A percentile compares a stretch with the other conserved stretches of the same genome.
Evolutionary conservation across 2,888 invertebrate genomes (phyloP).

Genomic region (Aphrophora alni): DNA sequence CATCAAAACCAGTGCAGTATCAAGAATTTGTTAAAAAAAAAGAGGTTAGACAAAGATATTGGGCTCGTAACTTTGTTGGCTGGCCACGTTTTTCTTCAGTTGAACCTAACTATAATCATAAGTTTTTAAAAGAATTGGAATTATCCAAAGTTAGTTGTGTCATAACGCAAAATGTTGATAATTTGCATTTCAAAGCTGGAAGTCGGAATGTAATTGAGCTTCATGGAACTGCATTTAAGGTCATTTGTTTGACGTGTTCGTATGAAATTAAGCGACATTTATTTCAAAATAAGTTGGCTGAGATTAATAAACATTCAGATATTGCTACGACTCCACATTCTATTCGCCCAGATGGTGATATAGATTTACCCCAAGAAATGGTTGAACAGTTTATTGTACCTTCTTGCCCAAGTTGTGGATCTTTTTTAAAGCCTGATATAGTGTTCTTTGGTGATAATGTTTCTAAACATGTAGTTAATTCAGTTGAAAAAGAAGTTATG

Average conservation of each 20-base stretch:
- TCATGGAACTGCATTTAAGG: slow-evolving; percentile 85
- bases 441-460: slow-evolving; percentile 98
- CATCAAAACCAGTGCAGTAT: slow-evolving; percentile 84
- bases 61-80: slow-evolving; percentile 95
- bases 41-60: slow-evolving; percentile 78
- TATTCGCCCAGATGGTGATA: slow-evolving; percentile 93
- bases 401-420: slow-evolving; percentile 78
- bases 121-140: slow-evolving; percentile 72
- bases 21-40: slow-evolving; percentile 80
- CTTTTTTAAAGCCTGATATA: slow-evolving; percentile 90
- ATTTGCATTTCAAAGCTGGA: slow-evolving; percentile 90
- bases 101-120: slow-evolving; percentile 81
- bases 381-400: slow-evolving; percentile 75
- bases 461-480: slow-evolving; percentile 71
- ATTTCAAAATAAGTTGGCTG: slow-evolving; percentile 73
- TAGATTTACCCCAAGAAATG: slow-evolving; percentile 76
- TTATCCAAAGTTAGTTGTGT: slow-evolving; percentile 68
- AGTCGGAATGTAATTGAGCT: slow-evolving; percentile 82
- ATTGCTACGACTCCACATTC: slow-evolving; percentile 63
- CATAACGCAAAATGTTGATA: slow-evolving; percentile 97
- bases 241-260: slow-evolving; percentile 77
- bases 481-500: slow-evolving; percentile 69
- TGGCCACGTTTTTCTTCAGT: slow-evolving; percentile 81
- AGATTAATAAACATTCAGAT: slow-evolving; percentile 66
- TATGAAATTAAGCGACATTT: slow-evolving; percentile 70